Evolutionary conservation across 2,113 vertebrate species (phyloP).

Genomic region (Salvelinus fontinalis): DNA sequence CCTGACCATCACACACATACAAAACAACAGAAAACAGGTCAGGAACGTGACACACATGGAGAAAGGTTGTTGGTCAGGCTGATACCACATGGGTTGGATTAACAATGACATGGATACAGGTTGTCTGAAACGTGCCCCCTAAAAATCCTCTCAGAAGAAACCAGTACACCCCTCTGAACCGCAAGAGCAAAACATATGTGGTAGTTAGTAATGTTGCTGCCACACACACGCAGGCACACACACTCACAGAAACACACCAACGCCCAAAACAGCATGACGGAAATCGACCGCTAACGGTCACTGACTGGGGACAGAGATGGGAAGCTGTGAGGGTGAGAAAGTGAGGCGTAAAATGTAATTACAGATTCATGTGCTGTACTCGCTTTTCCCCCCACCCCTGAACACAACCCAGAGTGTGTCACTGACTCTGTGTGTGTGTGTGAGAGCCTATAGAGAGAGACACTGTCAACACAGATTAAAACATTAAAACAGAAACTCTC

Average conservation of each 20-base stretch:
- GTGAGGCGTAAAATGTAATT: no score
- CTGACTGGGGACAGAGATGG: no score
- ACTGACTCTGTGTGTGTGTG: background rate
- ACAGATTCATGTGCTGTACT: no score
- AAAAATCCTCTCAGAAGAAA: background rate
- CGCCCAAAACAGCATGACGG: background rate
- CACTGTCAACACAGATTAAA: background rate
- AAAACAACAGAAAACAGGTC: no score
- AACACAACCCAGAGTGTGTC: background rate
- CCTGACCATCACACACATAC: no score
- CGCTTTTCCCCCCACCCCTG: background rate
- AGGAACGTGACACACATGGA: background rate
- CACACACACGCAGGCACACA: background rate
- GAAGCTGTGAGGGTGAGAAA: no score
- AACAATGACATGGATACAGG: constrained; percentile 24
- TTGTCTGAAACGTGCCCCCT: constrained; percentile 11
- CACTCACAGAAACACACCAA: background rate
- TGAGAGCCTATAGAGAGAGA: background rate
- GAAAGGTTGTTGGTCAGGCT: background rate
- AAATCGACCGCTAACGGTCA: no score
- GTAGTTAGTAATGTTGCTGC: constrained; percentile 21
- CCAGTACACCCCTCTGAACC: background rate
- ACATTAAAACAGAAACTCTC: background rate
- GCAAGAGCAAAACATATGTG: background rate
- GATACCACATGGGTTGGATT: constrained; percentile 18